Evolutionary conservation across 2,888 invertebrate genomes (phyloP).

Genomic region (Orthosia gothica): DNA sequence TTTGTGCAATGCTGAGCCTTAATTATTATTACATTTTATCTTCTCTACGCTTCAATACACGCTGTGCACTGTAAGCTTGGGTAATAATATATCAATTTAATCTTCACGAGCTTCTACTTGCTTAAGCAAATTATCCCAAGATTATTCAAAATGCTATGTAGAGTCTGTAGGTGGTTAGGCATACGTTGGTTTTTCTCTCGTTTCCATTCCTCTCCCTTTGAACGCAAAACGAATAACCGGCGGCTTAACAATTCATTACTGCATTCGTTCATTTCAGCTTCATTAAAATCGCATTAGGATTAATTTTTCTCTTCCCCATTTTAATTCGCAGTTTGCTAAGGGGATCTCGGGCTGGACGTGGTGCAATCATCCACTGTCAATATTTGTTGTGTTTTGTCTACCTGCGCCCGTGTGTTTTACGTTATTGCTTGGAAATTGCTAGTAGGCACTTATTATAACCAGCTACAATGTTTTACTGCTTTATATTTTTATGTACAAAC

Average conservation of each 20-base stretch:
- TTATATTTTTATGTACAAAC: conserved; percentile 46
- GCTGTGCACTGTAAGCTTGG: conserved; percentile 66
- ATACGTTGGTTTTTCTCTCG: conserved; percentile 66
- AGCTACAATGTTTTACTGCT: conserved; percentile 51
- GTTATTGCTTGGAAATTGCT: conserved; percentile 72
- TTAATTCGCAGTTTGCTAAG: conserved; percentile 90
- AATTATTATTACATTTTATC: conserved; percentile 90
- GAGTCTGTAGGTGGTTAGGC: conserved; percentile 22
- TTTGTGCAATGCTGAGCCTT: conserved; percentile 88
- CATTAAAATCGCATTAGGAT: conserved; percentile 92
- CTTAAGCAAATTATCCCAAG: conserved; percentile 63
- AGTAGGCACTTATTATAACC: conserved; percentile 62
- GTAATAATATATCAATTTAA: conserved; percentile 72
- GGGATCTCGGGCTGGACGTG: conserved; percentile 86
- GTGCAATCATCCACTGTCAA: conserved; percentile 90
- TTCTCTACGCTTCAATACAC: conserved; percentile 78
- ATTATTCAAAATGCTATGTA: conserved; percentile 59
- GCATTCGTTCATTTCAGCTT: conserved; percentile 90
- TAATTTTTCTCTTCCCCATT: conserved; percentile 91
- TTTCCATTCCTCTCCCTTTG: conserved; percentile 75
- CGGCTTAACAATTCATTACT: conserved; percentile 89
- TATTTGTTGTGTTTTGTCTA: conserved; percentile 87
- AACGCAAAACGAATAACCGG: conserved; percentile 84
- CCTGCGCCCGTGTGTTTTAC: conserved; percentile 82
- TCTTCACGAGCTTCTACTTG: conserved; percentile 69